A percentile compares a stretch with the other conserved stretches of the same genome.
phyloP scores from a whole-genome alignment of 2,888 invertebrate species.

The Rapana venosa region DNA sequence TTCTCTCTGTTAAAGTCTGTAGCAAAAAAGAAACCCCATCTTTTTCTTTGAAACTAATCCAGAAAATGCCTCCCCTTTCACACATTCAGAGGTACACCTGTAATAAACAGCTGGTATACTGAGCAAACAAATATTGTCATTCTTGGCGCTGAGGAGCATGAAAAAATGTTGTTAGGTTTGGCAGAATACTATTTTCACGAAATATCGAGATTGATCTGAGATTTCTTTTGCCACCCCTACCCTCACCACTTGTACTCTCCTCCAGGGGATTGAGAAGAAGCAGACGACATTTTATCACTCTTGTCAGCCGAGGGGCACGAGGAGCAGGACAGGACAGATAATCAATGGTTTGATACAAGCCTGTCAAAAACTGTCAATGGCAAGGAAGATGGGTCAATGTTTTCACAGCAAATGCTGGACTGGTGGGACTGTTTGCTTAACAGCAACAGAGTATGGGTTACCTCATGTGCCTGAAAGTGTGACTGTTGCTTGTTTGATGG shows the following conservation, averaged over 20 bases:
- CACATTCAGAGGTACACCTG: background rate
- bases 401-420: background rate
- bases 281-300: background rate
- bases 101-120: background rate
- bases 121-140: background rate
- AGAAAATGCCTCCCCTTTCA: too few species aligned
- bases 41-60: too few species aligned
- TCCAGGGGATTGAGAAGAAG: background rate
- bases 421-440: background rate
- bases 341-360: background rate
- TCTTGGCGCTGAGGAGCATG: background rate
- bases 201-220: background rate
- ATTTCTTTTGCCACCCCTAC: background rate
- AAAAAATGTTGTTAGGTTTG: background rate
- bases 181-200: background rate
- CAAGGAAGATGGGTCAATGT: background rate
- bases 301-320: background rate
- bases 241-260: too few species aligned
- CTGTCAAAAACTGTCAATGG: conserved; percentile 10
- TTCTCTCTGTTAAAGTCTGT: too few species aligned
- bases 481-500: background rate
- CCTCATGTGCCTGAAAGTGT: too few species aligned
- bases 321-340: background rate
- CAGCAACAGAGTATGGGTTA: background rate
- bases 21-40: too few species aligned